These are phyloP conservation scores for Prunella strophiata DNA, from an alignment of 2,797 vertebrate species.

Conservation along the genomic window DNA sequence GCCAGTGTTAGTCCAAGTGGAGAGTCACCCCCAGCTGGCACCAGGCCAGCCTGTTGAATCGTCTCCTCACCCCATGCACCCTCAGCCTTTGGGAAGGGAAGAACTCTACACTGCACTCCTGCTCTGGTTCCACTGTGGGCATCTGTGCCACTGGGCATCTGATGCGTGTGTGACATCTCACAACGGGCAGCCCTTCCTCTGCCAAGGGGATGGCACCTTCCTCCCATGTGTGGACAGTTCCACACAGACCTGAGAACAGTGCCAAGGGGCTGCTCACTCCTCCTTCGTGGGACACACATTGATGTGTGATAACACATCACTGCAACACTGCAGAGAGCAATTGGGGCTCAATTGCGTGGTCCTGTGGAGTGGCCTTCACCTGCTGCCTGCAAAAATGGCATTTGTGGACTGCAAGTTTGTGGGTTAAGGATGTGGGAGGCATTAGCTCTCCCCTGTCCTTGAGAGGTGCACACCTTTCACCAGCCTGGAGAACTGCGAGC, in stretches of 20 bases:
- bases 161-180: rapidly evolving
- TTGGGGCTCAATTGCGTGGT: rapidly evolving
- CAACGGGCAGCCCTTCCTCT: rapidly evolving
- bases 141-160: rapidly evolving
- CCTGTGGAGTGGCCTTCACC: background rate
- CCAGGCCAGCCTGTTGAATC: background rate
- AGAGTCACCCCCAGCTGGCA: background rate
- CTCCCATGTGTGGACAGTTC: rapidly evolving
- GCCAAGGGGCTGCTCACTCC: background rate
- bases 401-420: background rate
- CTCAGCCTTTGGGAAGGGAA: background rate
- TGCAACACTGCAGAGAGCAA: too few species aligned
- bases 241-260: background rate
- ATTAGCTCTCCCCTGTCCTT: background rate
- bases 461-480: background rate
- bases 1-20: background rate
- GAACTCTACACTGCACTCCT: background rate
- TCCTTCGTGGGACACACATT: background rate
- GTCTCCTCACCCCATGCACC: background rate
- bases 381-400: background rate
- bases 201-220: background rate
- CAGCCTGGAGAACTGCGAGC: background rate
- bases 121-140: background rate
- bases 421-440: background rate
- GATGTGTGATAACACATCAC: rapidly evolving